These are phyloP conservation scores for Sogatella furcifera DNA, from an alignment of 1,140 invertebrate species.

Conservation along the genomic window DNA sequence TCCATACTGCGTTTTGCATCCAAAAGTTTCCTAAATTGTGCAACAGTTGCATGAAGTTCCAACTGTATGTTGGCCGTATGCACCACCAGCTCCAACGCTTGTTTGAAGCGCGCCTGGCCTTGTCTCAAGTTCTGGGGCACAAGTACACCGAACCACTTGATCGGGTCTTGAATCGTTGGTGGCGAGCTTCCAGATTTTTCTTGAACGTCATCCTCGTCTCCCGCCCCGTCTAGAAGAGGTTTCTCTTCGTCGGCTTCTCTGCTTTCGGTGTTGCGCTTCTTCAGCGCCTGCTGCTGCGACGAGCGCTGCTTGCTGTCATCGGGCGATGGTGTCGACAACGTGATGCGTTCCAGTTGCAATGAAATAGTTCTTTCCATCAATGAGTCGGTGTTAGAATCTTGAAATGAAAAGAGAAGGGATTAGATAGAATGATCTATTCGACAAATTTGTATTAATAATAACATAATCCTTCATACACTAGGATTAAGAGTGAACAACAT, in stretches of 20 bases:
- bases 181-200: no score
- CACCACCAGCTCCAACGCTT: slow-evolving; percentile 45
- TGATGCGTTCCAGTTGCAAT: slow-evolving; percentile 4
- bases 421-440: slow-evolving; percentile 2
- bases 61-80: slow-evolving; percentile 51
- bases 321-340: not conserved
- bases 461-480: no score
- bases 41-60: slow-evolving; percentile 36
- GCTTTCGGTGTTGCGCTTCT: no score
- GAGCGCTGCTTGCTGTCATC: not conserved
- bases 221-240: no score
- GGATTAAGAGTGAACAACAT: no score
- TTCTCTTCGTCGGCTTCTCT: no score
- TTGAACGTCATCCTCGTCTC: no score
- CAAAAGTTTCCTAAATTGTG: slow-evolving; percentile 29
- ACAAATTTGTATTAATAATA: no score
- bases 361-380: not conserved
- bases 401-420: no score
- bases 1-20: not conserved
- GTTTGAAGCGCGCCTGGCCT: slow-evolving; percentile 53
- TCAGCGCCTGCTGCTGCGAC: no score
- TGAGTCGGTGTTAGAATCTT: no score
- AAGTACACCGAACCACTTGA: slow-evolving; percentile 64
- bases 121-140: slow-evolving; percentile 55
- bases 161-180: slow-evolving; percentile 41